phyloP scores from a whole-genome alignment of 2,888 invertebrate genomes.

The Abrostola triplasia region DNA sequence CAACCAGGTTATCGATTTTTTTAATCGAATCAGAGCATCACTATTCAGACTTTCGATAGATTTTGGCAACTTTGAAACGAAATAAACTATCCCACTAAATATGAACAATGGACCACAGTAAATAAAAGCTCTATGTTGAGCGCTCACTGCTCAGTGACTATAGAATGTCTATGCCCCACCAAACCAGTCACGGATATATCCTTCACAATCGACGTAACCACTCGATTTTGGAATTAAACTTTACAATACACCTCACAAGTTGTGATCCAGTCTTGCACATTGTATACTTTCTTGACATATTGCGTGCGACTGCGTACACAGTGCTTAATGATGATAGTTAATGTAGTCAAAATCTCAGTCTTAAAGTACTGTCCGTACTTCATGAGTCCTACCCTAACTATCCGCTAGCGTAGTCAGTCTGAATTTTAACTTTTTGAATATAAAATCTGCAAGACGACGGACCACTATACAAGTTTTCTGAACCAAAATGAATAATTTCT shows the following conservation, averaged over 20 bases:
- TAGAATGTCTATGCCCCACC: conserved; percentile 61
- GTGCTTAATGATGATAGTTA: conserved; percentile 22
- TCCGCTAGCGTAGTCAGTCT: conserved; percentile 51
- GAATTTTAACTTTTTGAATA: conserved; percentile 32
- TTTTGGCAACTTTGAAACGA: conserved; percentile 49
- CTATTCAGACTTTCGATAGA: conserved; percentile 7
- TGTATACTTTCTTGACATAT: conserved; percentile 25
- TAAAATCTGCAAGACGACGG: conserved; percentile 31
- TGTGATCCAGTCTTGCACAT: conserved; percentile 15
- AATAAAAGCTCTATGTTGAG: conserved; percentile 45
- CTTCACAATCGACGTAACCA: conserved; percentile 8
- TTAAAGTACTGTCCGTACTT: conserved; percentile 46
- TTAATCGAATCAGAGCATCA: conserved; percentile 14
- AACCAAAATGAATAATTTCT: conserved; percentile 16
- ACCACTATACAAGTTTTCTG: neutral
- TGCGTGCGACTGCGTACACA: conserved; percentile 30
- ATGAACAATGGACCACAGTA: conserved; percentile 56
- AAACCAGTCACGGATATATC: conserved; percentile 75
- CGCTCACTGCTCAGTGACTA: conserved; percentile 42
- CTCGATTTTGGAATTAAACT: conserved; percentile 45
- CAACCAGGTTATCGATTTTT: conserved; percentile 15
- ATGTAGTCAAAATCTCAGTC: conserved; percentile 39
- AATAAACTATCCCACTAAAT: conserved; percentile 35
- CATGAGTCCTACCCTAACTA: conserved; percentile 43
- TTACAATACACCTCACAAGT: conserved; percentile 21